These are phyloP conservation scores for Myotis myotis DNA, from an alignment of 2,797 vertebrate genomes.

Conservation along the genomic window DNA sequence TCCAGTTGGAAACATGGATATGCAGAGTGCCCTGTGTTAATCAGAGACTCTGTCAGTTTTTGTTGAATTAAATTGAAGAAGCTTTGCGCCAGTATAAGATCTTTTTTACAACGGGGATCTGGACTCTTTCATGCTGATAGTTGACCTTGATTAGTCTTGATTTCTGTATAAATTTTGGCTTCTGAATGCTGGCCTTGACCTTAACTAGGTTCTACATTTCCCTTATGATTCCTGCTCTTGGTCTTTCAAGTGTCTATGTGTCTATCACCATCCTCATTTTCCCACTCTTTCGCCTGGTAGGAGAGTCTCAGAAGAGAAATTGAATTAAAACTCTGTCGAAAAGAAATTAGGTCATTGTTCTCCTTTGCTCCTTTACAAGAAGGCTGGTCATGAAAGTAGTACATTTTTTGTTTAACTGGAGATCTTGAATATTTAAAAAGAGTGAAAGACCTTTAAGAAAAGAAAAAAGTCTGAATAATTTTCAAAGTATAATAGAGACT, in stretches of 20 bases:
- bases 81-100: neutral
- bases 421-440: constrained; percentile 34
- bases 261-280: neutral
- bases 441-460: neutral
- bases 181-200: neutral
- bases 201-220: neutral
- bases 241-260: neutral
- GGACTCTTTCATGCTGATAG: neutral
- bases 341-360: neutral
- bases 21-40: neutral
- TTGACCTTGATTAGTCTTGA: neutral
- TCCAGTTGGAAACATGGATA: neutral
- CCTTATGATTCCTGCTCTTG: neutral
- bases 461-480: neutral
- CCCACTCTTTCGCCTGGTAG: neutral
- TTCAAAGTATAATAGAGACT: neutral
- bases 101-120: neutral
- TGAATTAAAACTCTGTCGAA: neutral
- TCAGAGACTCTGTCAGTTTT: neutral
- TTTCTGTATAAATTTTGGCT: constrained; percentile 16
- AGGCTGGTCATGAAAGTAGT: neutral
- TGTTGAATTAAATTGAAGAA: neutral
- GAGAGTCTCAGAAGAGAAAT: neutral
- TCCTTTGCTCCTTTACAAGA: neutral
- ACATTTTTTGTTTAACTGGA: neutral